These are phyloP conservation scores for Cheilosia grossa DNA, from an alignment of 2,888 invertebrate genomes.

Conservation along the genomic window DNA sequence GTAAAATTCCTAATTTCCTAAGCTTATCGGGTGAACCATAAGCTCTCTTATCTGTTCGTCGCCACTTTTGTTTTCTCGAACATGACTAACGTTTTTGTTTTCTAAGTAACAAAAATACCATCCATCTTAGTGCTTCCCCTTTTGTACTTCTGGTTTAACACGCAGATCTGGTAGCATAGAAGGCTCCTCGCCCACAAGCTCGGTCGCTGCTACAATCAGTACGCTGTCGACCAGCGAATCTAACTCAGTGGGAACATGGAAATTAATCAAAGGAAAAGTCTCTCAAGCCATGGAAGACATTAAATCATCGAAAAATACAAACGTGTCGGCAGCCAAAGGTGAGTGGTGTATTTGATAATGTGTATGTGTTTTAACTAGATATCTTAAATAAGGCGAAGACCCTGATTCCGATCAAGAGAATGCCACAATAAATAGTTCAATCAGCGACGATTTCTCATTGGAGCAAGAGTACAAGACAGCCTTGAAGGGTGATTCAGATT, in stretches of 20 bases:
- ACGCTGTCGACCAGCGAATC: conserved; percentile 78
- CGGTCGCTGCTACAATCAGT: conserved; percentile 78
- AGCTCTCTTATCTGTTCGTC: conserved; percentile 5
- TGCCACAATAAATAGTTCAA: conserved; percentile 78
- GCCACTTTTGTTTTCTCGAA: neutral
- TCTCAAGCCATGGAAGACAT: conserved; percentile 83
- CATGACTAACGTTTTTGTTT: neutral
- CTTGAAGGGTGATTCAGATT: conserved; percentile 78
- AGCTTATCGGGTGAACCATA: conserved; percentile 1
- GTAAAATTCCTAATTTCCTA: neutral
- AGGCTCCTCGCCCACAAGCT: conserved; percentile 79
- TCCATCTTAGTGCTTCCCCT: conserved; percentile 7
- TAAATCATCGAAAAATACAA: conserved; percentile 81
- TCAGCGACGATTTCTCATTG: conserved; percentile 79
- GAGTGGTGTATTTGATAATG: neutral
- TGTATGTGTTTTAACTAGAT: neutral
- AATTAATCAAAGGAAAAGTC: conserved; percentile 82
- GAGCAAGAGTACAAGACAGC: conserved; percentile 76
- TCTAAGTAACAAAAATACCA: neutral
- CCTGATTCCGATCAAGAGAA: conserved; percentile 81
- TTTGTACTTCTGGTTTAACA: conserved; percentile 8
- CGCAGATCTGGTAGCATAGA: conserved; percentile 82
- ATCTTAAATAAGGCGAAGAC: conserved; percentile 72
- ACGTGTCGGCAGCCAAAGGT: conserved; percentile 53
- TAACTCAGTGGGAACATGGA: conserved; percentile 82